phyloP scores from a whole-genome alignment of 2,888 invertebrate genomes.

The Habroteleia sp. region DNA sequence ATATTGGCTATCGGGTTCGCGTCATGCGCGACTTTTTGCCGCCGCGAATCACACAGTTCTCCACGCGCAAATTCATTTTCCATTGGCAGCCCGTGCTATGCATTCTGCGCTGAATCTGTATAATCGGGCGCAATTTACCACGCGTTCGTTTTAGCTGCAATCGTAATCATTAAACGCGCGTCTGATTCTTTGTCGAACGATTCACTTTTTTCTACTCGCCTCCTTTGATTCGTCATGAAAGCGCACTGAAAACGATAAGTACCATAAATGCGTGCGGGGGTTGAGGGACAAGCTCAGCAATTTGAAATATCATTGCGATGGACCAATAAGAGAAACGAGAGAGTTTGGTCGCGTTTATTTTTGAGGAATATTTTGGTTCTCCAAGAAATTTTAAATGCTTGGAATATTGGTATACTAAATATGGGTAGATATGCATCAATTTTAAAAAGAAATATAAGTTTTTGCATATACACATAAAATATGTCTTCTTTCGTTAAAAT shows the following conservation, averaged over 20 bases:
- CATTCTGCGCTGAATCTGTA: conserved; percentile 31
- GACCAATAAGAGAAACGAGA: conserved; percentile 49
- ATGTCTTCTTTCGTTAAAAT: too few relatives aligned
- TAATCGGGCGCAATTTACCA: conserved; percentile 36
- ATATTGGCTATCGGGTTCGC: conserved; percentile 12
- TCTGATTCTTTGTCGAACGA: conserved; percentile 16
- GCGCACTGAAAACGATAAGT: conserved; percentile 31
- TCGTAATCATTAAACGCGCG: conserved; percentile 41
- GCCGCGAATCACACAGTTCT: conserved; percentile 5
- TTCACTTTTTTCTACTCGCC: conserved; percentile 6
- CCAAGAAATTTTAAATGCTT: too few relatives aligned
- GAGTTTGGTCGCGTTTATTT: background rate
- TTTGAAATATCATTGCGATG: conserved; percentile 33
- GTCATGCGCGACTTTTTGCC: conserved; percentile 21
- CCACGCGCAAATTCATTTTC: conserved; percentile 25
- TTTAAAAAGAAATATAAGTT: too few relatives aligned
- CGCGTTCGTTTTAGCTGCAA: conserved; percentile 20
- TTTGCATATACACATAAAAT: too few relatives aligned
- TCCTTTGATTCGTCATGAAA: conserved; percentile 35
- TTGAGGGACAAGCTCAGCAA: background rate
- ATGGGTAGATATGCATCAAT: too few relatives aligned
- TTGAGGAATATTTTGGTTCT: too few relatives aligned
- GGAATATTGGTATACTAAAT: too few relatives aligned
- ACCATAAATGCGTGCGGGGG: conserved; percentile 33
- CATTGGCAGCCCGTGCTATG: conserved; percentile 30